phyloP scores from a whole-genome alignment of 1,140 invertebrate species.

The Helicoverpa zea region DNA sequence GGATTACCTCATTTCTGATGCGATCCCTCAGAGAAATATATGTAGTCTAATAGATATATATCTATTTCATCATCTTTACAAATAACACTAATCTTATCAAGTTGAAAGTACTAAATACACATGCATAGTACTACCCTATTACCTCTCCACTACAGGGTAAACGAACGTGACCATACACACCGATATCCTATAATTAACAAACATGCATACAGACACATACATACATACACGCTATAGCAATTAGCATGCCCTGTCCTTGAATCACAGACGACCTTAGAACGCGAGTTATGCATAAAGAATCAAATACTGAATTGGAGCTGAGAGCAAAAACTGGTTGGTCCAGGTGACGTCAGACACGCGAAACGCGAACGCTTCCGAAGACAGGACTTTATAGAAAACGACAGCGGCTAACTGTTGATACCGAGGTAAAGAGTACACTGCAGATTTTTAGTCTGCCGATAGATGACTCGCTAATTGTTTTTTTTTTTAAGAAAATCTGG shows the following conservation, averaged over 20 bases:
- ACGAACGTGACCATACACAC: slow-evolving; percentile 31
- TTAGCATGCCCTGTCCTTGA: slow-evolving; percentile 60
- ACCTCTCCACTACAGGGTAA: background rate
- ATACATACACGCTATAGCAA: slow-evolving; percentile 37
- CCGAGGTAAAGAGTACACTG: background rate
- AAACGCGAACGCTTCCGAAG: slow-evolving; percentile 56
- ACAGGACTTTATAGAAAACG: slow-evolving; percentile 58
- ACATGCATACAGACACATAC: background rate
- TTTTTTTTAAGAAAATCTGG: too few relatives aligned
- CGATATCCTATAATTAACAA: slow-evolving; percentile 39
- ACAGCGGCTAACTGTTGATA: slow-evolving; percentile 60
- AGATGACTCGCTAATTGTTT: too few relatives aligned
- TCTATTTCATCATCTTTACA: too few relatives aligned
- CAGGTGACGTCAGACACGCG: slow-evolving; percentile 59
- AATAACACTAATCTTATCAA: too few relatives aligned
- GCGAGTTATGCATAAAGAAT: slow-evolving; percentile 68
- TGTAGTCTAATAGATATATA: too few relatives aligned
- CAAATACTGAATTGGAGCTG: slow-evolving; percentile 64
- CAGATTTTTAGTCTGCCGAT: too few relatives aligned
- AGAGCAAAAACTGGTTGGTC: slow-evolving; percentile 61
- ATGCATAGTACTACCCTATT: slow-evolving; percentile 4
- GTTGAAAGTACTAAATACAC: too few relatives aligned
- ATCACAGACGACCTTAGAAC: slow-evolving; percentile 63
- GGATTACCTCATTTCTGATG: too few relatives aligned
- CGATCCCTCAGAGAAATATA: too few relatives aligned